These are phyloP conservation scores for Apolygus lucorum DNA, from an alignment of 1,140 invertebrate genomes.

Conservation along the genomic window DNA sequence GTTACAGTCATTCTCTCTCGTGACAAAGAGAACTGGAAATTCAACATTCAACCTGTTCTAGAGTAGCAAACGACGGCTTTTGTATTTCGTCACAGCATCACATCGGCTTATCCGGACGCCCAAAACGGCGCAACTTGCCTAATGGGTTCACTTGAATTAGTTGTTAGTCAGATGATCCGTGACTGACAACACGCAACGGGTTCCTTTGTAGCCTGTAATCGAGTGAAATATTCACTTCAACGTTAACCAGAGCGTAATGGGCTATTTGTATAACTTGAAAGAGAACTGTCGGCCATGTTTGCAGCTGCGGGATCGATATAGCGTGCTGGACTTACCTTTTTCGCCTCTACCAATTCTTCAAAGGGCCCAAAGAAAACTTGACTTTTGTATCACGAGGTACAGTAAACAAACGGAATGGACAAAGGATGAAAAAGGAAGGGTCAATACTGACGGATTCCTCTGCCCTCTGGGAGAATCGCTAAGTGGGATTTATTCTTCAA, in stretches of 20 bases:
- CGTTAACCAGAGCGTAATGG: background rate
- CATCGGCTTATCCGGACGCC: too few species aligned
- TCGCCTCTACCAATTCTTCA: too few species aligned
- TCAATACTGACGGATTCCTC: too few species aligned
- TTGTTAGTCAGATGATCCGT: background rate
- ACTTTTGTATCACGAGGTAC: background rate
- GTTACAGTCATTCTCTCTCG: too few species aligned
- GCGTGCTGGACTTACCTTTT: too few species aligned
- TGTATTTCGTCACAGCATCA: too few species aligned
- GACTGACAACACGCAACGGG: background rate
- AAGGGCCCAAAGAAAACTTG: background rate
- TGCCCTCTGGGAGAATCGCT: background rate
- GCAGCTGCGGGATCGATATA: background rate
- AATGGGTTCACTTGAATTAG: too few species aligned
- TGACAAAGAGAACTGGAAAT: too few species aligned
- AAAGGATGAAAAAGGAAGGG: too few species aligned
- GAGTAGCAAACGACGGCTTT: too few species aligned
- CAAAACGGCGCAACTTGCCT: too few species aligned
- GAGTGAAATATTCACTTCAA: background rate
- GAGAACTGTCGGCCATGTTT: background rate
- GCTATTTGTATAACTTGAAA: background rate
- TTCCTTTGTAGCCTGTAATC: background rate
- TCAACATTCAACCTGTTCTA: too few species aligned
- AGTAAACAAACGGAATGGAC: background rate
- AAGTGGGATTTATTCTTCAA: background rate